Conservation (phyloP, 2,113 vertebrate species). For the Mionectes macconnelli region DNA sequence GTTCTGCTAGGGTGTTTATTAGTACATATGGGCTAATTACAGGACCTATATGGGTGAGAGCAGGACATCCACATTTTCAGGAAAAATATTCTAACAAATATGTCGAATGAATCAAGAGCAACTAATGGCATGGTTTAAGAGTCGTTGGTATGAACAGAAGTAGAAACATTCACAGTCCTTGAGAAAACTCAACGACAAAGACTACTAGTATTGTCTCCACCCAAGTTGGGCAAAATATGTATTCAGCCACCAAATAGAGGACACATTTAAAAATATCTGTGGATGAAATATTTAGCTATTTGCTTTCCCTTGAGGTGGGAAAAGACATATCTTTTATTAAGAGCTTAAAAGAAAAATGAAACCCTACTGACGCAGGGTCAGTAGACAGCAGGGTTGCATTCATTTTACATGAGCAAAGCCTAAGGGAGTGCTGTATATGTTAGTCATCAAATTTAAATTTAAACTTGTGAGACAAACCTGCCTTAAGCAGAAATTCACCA, state of each 20-base stretch:
- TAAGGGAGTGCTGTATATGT: conserved; percentile 10
- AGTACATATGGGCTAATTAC: background rate
- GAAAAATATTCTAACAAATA: background rate
- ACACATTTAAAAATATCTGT: background rate
- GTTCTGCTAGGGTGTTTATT: background rate
- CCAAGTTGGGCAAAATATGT: background rate
- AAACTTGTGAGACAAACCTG: background rate
- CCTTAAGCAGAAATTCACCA: background rate
- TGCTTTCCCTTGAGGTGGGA: background rate
- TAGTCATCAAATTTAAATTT: conserved; percentile 50
- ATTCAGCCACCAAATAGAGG: background rate
- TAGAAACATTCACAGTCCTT: background rate
- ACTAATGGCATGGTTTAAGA: background rate
- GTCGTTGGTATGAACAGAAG: background rate
- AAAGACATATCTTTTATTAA: conserved; percentile 20
- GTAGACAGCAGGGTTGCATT: background rate
- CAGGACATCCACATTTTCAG: background rate
- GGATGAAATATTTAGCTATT: conserved; percentile 28
- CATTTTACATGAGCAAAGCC: conserved; percentile 26
- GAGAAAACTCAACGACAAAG: background rate
- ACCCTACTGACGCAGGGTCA: background rate
- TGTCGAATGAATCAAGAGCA: background rate
- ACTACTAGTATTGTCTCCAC: background rate
- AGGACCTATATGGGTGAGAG: background rate
- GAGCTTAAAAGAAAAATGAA: conserved; percentile 24